Conservation (phyloP, 2,888 invertebrate genomes). For the Steromphala cineraria region DNA sequence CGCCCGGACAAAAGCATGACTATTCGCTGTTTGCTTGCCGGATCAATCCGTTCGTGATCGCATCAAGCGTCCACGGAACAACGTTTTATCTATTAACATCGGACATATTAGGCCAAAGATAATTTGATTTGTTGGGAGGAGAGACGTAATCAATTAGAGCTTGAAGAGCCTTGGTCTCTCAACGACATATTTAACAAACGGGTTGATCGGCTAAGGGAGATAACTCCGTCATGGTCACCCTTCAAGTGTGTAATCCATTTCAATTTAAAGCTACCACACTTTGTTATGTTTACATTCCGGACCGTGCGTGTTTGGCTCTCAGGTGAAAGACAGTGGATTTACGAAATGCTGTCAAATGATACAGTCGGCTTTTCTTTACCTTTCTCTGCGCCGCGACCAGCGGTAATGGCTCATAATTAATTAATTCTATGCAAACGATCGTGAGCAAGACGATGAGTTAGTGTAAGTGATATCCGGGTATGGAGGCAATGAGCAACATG, state of each 20-base stretch:
- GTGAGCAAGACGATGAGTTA: neutral
- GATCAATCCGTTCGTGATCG: neutral
- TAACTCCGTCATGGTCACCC: neutral
- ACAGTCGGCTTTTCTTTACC: neutral
- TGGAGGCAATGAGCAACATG: neutral
- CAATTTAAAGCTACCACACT: neutral
- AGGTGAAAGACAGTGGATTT: neutral
- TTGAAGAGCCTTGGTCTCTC: neutral
- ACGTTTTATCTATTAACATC: slow-evolving; percentile 5
- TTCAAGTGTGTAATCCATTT: neutral
- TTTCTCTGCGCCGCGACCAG: neutral
- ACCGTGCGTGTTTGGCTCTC: neutral
- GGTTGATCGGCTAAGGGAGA: neutral
- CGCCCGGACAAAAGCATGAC: neutral
- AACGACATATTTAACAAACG: neutral
- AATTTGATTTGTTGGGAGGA: slow-evolving; percentile 2
- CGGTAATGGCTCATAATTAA: neutral
- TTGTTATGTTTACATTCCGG: neutral
- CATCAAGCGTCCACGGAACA: neutral
- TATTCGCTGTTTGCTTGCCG: neutral
- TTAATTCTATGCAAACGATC: neutral
- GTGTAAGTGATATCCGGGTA: neutral
- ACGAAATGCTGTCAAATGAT: neutral
- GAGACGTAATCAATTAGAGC: neutral
- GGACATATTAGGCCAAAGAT: slow-evolving; percentile 8